Conservation (phyloP, 2,888 invertebrate genomes). For the Orthosia cruda region DNA sequence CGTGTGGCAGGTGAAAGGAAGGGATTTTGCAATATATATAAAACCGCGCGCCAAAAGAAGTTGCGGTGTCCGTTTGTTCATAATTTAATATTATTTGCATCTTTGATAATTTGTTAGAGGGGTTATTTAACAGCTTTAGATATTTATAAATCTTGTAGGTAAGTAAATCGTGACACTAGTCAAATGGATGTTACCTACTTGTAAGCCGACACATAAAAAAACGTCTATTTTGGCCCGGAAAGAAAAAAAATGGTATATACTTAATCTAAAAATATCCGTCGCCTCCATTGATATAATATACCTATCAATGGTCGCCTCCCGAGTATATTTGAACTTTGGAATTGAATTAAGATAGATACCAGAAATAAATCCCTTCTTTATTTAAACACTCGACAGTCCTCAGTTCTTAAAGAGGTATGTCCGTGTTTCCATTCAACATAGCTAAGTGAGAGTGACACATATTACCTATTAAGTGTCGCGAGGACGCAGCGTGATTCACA, state of each 20-base stretch:
- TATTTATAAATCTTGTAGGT: no score
- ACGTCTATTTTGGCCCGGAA: no score
- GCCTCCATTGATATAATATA: background rate
- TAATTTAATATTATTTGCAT: no score
- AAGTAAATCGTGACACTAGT: no score
- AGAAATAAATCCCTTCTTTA: background rate
- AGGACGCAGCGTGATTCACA: slow-evolving; percentile 45
- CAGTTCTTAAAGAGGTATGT: slow-evolving; percentile 35
- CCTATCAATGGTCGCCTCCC: background rate
- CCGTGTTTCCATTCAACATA: slow-evolving; percentile 38
- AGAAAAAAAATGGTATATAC: no score
- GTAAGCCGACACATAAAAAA: no score
- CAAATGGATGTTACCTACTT: background rate
- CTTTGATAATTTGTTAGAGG: no score
- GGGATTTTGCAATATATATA: no score
- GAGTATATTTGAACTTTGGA: background rate
- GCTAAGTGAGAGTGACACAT: slow-evolving; percentile 28
- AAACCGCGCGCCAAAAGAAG: no score
- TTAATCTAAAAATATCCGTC: background rate
- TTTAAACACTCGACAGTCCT: background rate
- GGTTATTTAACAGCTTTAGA: no score
- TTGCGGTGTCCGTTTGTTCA: no score
- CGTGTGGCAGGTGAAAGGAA: no score
- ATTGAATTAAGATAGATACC: background rate
- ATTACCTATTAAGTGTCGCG: slow-evolving; percentile 18